These are phyloP conservation scores for Eledona agricola DNA, from an alignment of 2,888 invertebrate species.

Conservation along the genomic window DNA sequence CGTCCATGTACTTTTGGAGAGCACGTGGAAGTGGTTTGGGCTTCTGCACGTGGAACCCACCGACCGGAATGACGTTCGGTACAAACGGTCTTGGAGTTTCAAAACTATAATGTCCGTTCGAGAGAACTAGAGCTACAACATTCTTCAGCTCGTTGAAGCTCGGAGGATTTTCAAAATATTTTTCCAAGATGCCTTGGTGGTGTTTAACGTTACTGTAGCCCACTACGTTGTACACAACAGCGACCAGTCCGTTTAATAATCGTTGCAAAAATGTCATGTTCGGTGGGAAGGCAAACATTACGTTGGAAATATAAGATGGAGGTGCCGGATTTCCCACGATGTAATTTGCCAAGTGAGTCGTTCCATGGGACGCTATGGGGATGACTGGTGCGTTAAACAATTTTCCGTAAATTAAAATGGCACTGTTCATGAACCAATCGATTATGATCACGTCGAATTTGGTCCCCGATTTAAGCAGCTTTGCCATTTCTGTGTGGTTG, in stretches of 20 bases:
- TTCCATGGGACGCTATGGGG: conserved; percentile 45
- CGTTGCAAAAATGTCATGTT: conserved; percentile 48
- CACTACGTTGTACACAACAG: conserved; percentile 15
- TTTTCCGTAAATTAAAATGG: conserved; percentile 50
- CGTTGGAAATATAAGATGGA: conserved; percentile 54
- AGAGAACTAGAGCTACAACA: conserved; percentile 47
- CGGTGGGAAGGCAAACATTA: conserved; percentile 44
- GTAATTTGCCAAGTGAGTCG: conserved; percentile 23
- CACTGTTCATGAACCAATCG: conserved; percentile 52
- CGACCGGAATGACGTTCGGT: conserved; percentile 52
- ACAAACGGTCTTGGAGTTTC: conserved; percentile 50
- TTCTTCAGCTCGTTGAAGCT: conserved; percentile 42
- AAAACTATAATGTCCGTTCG: conserved; percentile 51
- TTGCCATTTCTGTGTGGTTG: conserved; percentile 37
- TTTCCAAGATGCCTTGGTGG: conserved; percentile 41
- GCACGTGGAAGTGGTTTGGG: conserved; percentile 29
- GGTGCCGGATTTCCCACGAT: conserved; percentile 54
- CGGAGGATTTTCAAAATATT: conserved; percentile 49
- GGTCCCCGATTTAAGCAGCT: conserved; percentile 39
- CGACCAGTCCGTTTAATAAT: conserved; percentile 17
- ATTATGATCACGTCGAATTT: conserved; percentile 53
- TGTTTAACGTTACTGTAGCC: conserved; percentile 26
- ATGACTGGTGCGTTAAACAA: conserved; percentile 53
- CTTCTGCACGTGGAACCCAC: conserved; percentile 51
- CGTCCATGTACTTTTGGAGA: conserved; percentile 43